A percentile compares a stretch with the other conserved stretches of the same genome.
These are phyloP conservation scores for Anguilla japonica DNA, from an alignment of 2,113 vertebrate species.

Conservation along the genomic window DNA sequence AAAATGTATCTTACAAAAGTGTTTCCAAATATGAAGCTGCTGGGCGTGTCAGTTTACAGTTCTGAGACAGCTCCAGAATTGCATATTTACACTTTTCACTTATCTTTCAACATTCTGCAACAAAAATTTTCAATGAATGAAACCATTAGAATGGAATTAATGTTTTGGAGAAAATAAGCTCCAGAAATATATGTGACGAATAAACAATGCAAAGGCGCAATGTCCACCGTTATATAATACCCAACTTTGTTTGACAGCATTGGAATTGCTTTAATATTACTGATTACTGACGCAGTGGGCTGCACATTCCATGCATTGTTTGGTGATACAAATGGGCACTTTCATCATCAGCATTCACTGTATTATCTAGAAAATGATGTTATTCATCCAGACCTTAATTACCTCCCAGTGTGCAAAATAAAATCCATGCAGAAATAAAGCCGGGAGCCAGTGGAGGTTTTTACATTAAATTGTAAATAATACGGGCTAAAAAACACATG, in stretches of 20 bases:
- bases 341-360: neutral
- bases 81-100: neutral
- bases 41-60: neutral
- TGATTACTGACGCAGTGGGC: conserved; percentile 5
- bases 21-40: neutral
- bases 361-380: conserved; percentile 4
- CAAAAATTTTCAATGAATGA: neutral
- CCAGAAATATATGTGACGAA: neutral
- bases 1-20: neutral
- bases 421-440: conserved; percentile 2
- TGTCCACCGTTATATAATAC: neutral
- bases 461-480: neutral
- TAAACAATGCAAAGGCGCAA: neutral
- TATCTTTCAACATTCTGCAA: neutral
- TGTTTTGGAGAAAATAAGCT: neutral
- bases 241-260: neutral
- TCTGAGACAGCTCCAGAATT: neutral
- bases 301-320: neutral
- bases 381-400: conserved; percentile 10
- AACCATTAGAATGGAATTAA: neutral
- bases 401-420: conserved; percentile 3
- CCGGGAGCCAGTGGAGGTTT: neutral
- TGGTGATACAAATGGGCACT: neutral
- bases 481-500: neutral
- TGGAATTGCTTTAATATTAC: conserved; percentile 8